Conservation (phyloP, 2,113 vertebrate genomes). For the Xenopus tropicalis region DNA sequence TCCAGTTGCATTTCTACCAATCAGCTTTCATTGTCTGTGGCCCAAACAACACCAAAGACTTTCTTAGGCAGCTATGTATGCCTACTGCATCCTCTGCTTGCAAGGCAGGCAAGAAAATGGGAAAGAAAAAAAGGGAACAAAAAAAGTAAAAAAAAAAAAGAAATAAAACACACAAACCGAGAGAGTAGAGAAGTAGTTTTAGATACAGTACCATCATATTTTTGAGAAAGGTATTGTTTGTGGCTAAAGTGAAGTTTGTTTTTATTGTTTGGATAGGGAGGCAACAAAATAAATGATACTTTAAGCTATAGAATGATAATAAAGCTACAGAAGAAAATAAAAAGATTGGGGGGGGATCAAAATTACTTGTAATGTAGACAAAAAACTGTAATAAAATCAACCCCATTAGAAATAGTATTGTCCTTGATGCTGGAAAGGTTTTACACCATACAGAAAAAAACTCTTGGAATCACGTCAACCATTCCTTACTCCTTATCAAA, state of each 20-base stretch:
- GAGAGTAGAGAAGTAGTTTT: constrained; percentile 58
- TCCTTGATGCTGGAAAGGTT: no score
- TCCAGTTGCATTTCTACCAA: constrained; percentile 24
- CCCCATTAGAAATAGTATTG: neutral
- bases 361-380: no score
- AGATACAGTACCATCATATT: constrained; percentile 58
- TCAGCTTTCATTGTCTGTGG: constrained; percentile 44
- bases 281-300: constrained; percentile 19
- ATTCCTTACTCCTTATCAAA: no score
- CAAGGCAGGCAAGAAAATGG: constrained; percentile 52
- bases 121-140: constrained; percentile 45
- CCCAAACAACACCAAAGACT: constrained; percentile 67
- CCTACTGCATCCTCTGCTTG: constrained; percentile 49
- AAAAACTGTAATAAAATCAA: neutral
- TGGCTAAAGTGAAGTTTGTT: constrained; percentile 32
- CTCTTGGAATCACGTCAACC: no score
- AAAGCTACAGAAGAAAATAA: constrained; percentile 39
- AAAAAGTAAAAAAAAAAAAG: constrained; percentile 14
- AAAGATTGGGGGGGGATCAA: constrained; percentile 35
- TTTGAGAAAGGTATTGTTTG: constrained; percentile 61
- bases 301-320: constrained; percentile 46
- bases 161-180: neutral
- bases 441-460: no score
- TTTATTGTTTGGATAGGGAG: constrained; percentile 23
- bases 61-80: constrained; percentile 50